Evolutionary conservation across 2,113 vertebrate species (phyloP).

Genomic region (Neotoma lepida): DNA sequence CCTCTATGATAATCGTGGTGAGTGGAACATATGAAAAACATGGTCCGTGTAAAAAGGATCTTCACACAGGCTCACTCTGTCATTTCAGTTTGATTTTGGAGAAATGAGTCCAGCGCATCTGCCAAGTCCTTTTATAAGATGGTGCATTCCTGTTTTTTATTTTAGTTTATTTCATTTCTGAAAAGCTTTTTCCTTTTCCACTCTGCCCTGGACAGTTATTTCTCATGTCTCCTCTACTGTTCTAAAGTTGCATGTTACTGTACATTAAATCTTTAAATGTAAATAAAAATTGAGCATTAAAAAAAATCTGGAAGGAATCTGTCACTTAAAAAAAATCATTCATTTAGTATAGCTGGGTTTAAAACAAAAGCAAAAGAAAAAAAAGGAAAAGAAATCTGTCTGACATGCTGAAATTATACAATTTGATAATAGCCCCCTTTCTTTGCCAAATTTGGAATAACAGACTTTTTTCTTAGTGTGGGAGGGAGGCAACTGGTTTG

Average conservation of each 20-base stretch:
- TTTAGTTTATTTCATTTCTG: slow-evolving; percentile 78
- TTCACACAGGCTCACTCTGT: slow-evolving; percentile 85
- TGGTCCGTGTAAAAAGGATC: slow-evolving; percentile 85
- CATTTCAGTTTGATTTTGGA: slow-evolving; percentile 85
- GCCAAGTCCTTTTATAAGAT: slow-evolving; percentile 78
- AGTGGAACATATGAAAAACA: slow-evolving; percentile 85
- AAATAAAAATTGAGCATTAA: neutral
- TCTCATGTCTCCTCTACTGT: neutral
- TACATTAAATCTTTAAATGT: slow-evolving; percentile 19
- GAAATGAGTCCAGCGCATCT: slow-evolving; percentile 82
- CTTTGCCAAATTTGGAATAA: slow-evolving; percentile 32
- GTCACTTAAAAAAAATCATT: neutral
- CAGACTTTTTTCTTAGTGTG: slow-evolving; percentile 11
- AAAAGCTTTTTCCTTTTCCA: slow-evolving; percentile 55
- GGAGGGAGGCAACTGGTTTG: slow-evolving; percentile 42
- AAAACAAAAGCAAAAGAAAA: neutral
- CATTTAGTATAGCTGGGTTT: neutral
- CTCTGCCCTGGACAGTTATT: neutral
- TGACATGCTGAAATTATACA: slow-evolving; percentile 48
- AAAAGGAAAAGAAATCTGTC: neutral
- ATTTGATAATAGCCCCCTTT: neutral
- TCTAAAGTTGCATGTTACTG: neutral
- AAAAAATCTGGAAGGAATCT: neutral
- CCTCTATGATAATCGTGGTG: slow-evolving; percentile 80
- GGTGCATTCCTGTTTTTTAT: slow-evolving; percentile 68